Evolutionary conservation across 2,888 invertebrate genomes (phyloP), one percentile per base, ranked within the genome.

Genomic region (Sisyra terminalis): DNA sequence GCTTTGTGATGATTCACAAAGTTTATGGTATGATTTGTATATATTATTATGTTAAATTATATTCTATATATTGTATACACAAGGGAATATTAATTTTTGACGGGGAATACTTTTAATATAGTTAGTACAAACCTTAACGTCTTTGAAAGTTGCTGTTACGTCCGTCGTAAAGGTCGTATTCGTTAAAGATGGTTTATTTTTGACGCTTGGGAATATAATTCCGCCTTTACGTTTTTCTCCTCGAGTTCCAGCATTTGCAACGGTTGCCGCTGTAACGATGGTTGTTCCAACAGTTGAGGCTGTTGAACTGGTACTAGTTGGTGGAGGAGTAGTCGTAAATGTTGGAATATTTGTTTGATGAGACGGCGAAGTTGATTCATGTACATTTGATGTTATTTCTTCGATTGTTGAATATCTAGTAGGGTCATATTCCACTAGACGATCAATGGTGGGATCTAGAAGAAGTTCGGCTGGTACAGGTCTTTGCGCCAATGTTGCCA

Each of bases 131-230:
- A 86, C 86, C 77, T 81, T 85, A 51, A 87, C 75, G 60, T 87
- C 86, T 65, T 84, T 85, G 57, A 82, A 72, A 63, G 71, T 76
- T 50, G 78, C 71, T 50, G 81, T 68, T 53, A 79, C 67, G 56
- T 87, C 87, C 8, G 80, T 80, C 38, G 82, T 72, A 60, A 86
- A 85, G 39, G 84, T 84, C 49, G 81, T 80, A 65, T 87, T 87
- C 44, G 81, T 79, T 46, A 82, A 75, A 49, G 83, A 77, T 15
- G 89, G 88, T 53, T 89, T 89, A 61, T 88, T 88, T 64, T 88
- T 88, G 41, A 88, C 83, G 58, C 87, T 87, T 8, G 89, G 89
- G 64, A 89, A 89, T 59, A 89, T 88, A 52, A 89, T 77, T 45
- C 85, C 84, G 31, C 85, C 81, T 62, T 85, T 86, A 34, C 14